Evolutionary conservation across 1,140 invertebrate genomes (phyloP).

Genomic region (Drosophila albomicans): DNA sequence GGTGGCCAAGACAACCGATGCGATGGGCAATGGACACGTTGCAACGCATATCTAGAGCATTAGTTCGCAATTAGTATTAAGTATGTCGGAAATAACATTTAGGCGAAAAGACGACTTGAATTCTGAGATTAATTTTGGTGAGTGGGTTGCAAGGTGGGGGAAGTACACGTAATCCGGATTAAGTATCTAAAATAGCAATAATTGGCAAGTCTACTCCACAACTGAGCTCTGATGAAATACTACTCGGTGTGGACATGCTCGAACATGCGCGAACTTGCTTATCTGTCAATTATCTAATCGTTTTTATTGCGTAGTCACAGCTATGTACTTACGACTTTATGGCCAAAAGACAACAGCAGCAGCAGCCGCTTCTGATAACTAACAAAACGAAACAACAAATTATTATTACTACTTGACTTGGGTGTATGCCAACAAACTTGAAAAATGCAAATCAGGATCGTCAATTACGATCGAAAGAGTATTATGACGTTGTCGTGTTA

Average conservation of each 20-base stretch:
- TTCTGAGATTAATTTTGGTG: no score
- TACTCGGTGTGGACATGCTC: not conserved
- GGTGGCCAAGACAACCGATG: slow-evolving; percentile 50
- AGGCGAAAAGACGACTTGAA: not conserved
- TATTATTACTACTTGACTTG: not conserved
- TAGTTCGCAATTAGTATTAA: slow-evolving; percentile 15
- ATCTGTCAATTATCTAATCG: slow-evolving; percentile 6
- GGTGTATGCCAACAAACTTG: not conserved
- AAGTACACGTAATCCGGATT: not conserved
- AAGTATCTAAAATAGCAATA: not conserved
- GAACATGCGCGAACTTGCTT: not conserved
- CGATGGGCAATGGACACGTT: slow-evolving; percentile 58
- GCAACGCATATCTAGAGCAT: slow-evolving; percentile 50
- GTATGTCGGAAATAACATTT: not conserved
- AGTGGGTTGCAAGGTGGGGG: no score
- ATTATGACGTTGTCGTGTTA: not conserved
- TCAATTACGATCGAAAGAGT: not conserved
- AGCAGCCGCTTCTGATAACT: not conserved
- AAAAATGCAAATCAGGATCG: not conserved
- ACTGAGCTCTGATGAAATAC: slow-evolving; percentile 9
- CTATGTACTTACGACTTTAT: slow-evolving; percentile 2
- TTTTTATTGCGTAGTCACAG: not conserved
- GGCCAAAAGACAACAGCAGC: not conserved
- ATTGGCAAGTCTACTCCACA: not conserved
- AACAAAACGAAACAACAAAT: not conserved